Evolutionary conservation across 2,888 invertebrate genomes (phyloP).

Genomic region (Drosophila meridiana): DNA sequence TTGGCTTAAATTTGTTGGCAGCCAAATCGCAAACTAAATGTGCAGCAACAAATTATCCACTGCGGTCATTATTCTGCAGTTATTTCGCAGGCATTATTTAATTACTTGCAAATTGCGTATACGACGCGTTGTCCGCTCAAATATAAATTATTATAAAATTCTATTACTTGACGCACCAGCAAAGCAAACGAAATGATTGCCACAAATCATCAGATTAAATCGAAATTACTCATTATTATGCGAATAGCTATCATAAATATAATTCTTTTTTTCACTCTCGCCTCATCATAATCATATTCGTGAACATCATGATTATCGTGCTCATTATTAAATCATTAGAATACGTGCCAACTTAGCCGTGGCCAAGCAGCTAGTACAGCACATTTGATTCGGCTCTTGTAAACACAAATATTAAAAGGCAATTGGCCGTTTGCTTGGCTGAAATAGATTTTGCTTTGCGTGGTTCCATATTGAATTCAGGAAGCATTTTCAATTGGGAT

Average conservation of each 20-base stretch:
- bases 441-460: conserved; percentile 9
- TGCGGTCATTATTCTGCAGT: conserved; percentile 55
- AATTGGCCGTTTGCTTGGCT: not conserved
- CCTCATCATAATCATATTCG: conserved; percentile 1
- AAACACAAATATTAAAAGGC: conserved; percentile 15
- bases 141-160: conserved; percentile 7
- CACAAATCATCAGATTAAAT: conserved; percentile 56
- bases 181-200: conserved; percentile 14
- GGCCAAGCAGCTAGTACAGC: conserved; percentile 29
- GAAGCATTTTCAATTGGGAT: not conserved
- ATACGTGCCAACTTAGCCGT: conserved; percentile 42
- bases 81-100: conserved; percentile 68
- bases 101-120: conserved; percentile 76
- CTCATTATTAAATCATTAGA: conserved; percentile 41
- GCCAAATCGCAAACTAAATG: conserved; percentile 42
- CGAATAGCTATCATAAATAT: conserved; percentile 56
- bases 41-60: conserved; percentile 53
- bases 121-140: conserved; percentile 50
- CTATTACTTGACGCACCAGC: conserved; percentile 40
- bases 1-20: conserved; percentile 61
- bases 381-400: conserved; percentile 9
- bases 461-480: conserved; percentile 5
- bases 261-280: conserved; percentile 5
- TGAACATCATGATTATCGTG: conserved; percentile 15
- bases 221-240: conserved; percentile 54